Evolutionary conservation across 1,140 invertebrate genomes (phyloP).

Genomic region (Sipha flava): DNA sequence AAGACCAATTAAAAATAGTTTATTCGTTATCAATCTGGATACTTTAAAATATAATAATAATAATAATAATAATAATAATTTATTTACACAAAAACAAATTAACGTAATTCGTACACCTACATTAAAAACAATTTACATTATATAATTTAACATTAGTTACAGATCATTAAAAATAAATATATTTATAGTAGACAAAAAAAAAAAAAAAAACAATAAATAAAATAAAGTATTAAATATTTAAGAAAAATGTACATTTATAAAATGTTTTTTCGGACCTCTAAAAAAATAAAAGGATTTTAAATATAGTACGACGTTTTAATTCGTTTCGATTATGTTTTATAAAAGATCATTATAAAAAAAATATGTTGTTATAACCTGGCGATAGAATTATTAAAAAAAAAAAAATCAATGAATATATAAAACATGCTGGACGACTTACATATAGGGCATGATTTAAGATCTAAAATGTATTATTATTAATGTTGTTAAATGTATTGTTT

Average conservation of each 20-base stretch:
- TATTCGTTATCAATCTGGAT: not conserved
- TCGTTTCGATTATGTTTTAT: too few relatives aligned
- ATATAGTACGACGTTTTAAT: not conserved
- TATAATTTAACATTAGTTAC: constrained; percentile 17
- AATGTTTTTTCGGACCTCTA: not conserved
- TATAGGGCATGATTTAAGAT: too few relatives aligned
- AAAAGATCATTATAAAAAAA: too few relatives aligned
- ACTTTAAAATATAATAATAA: not conserved
- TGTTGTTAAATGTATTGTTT: too few relatives aligned
- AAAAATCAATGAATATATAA: too few relatives aligned
- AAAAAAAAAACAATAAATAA: constrained; percentile 6
- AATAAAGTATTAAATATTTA: not conserved
- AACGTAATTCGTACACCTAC: not conserved
- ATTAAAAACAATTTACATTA: constrained; percentile 21
- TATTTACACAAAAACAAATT: constrained; percentile 18
- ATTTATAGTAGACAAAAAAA: not conserved
- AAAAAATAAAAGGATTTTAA: not conserved
- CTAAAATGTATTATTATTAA: too few relatives aligned
- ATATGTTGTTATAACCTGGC: too few relatives aligned
- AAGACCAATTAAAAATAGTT: not conserved
- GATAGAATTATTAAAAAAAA: too few relatives aligned
- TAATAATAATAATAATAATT: too few relatives aligned
- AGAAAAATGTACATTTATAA: not conserved
- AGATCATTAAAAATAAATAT: constrained; percentile 21
- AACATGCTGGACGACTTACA: too few relatives aligned